Percentiles rank a stretch among this genome's conserved stretches.
phyloP scores from a whole-genome alignment of 1,140 invertebrate genomes.

The Brachionus asplanchnoidis region DNA sequence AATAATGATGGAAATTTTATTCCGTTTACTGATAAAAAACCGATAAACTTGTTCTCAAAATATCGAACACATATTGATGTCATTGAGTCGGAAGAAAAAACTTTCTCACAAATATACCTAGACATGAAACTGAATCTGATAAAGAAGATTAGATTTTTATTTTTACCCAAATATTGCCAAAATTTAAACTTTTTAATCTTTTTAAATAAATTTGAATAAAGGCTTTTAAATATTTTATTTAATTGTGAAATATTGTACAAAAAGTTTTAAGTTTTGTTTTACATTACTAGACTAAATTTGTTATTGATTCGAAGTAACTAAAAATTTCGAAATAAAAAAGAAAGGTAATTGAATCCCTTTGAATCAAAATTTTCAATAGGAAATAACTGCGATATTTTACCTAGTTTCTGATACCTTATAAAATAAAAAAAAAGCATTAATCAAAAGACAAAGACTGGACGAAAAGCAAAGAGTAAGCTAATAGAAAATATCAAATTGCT shows the following conservation, averaged over 20 bases:
- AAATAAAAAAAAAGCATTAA: not conserved
- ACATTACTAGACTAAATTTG: no score
- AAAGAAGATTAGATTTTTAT: not conserved
- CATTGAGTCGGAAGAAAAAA: not conserved
- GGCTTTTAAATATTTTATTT: not conserved
- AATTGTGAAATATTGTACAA: not conserved
- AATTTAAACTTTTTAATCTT: not conserved
- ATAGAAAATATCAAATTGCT: not conserved
- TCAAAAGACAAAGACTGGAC: not conserved
- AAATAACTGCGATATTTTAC: not conserved
- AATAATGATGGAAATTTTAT: not conserved
- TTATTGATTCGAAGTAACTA: no score
- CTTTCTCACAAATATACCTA: not conserved
- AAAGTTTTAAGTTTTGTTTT: no score
- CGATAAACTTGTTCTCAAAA: not conserved
- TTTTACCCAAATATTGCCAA: not conserved
- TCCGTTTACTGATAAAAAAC: not conserved
- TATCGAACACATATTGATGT: not conserved
- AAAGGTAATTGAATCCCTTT: not conserved
- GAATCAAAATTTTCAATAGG: not conserved
- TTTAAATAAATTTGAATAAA: not conserved
- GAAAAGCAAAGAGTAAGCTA: not conserved
- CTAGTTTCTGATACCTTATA: not conserved
- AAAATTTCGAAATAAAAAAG: not conserved
- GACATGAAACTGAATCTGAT: not conserved